Evolutionary conservation across 2,888 invertebrate genomes (phyloP).

Genomic region (Metellina segmentata): DNA sequence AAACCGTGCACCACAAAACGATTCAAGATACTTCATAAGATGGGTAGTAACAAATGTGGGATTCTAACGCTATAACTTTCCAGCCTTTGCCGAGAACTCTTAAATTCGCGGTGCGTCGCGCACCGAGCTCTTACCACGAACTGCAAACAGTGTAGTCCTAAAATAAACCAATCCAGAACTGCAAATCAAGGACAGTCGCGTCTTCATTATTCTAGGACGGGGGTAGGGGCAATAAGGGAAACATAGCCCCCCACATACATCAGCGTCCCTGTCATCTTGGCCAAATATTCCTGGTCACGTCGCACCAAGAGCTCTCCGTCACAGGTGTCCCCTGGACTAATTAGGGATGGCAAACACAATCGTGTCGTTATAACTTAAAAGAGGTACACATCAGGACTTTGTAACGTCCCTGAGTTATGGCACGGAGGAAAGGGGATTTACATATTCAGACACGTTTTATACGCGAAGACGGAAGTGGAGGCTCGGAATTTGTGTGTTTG

Average conservation of each 20-base stretch:
- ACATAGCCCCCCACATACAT: conserved; percentile 69
- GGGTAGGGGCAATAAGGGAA: conserved; percentile 48
- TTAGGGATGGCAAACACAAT: conserved; percentile 69
- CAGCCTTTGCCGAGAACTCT: not conserved
- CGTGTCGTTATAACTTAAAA: conserved; percentile 72
- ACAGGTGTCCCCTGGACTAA: conserved; percentile 73
- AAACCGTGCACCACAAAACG: too few relatives aligned
- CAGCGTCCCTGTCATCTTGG: conserved; percentile 62
- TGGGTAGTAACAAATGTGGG: not conserved
- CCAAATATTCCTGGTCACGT: conserved; percentile 73
- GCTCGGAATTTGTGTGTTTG: conserved; percentile 74
- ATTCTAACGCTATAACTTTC: not conserved
- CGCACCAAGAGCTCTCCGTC: conserved; percentile 43
- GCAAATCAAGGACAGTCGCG: conserved; percentile 68
- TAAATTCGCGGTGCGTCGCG: not conserved
- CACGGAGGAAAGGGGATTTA: conserved; percentile 57
- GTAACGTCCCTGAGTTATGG: conserved; percentile 66
- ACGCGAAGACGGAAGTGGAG: conserved; percentile 10
- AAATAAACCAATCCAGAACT: not conserved
- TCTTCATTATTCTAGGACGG: conserved; percentile 52
- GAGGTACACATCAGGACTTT: conserved; percentile 61
- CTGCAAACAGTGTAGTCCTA: conserved; percentile 20
- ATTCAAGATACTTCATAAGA: not conserved
- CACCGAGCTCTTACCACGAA: not conserved
- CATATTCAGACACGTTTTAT: conserved; percentile 75